Base-by-base conservation (phyloP, 2,797 vertebrate genomes). In the Cirrhinus molitorella region DNA sequence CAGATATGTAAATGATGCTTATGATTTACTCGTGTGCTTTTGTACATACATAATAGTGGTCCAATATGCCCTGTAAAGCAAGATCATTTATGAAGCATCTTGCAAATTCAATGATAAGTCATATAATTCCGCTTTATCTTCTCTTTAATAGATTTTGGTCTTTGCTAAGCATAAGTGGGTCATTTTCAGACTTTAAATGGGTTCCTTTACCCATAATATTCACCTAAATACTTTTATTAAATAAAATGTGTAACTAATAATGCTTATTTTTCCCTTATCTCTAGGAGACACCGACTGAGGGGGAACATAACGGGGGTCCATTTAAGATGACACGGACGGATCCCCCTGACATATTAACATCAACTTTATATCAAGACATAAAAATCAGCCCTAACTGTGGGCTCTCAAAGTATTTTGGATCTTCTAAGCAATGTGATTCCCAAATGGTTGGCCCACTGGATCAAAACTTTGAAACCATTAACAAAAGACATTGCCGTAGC, bases 241-340 rank as follows among this genome's bases (percentile, higher is more conserved):
- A 66, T 25, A 65, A 68, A 51, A 45, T 14, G 8, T 63, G 47
- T 65, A 59, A 72, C 85, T 83, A 72, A 88, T 73, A 8, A 85
- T n/a, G 88, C 23, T 89, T 19, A 91, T 86, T 90, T 81, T 88
- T 72, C 2, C 40, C 87, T 83, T 81, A 80, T 77, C 71, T 87
- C 40, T 91, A 95, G 95, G 91, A 85, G 88, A 85, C 88, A 89
- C 89, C 89, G 89, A 93, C 92, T 96, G 94, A 96, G 93, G 92
- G 90, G 92, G 87, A 89, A 87, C 8, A 19, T 88, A 87, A 87
- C 91, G 90, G 91, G 90, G 91, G 93, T 92, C 79, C 78, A 92
- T 95, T 93, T 96, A 99, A 98, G 94, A 99, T 99, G 98, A 99
- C 98, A 95, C 96, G 98, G 91, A 99, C 97, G 19, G 96, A 98